phyloP scores from a whole-genome alignment of 2,888 invertebrate genomes.

The Helobdella robusta region DNA sequence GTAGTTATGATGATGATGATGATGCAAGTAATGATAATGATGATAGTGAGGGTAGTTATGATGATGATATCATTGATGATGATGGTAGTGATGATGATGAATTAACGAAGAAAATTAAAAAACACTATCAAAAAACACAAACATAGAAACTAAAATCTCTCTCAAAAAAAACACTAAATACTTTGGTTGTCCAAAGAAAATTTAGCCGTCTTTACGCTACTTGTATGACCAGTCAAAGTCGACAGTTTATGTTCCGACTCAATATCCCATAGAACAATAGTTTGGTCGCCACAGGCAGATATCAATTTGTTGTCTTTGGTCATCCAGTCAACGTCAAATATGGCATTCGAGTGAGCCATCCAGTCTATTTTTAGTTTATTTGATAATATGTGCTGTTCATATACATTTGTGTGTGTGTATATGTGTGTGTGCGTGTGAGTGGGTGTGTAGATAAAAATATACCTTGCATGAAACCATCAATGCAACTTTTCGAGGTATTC shows the following conservation, averaged over 20 bases:
- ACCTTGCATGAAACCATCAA: background rate
- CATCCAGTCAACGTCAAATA: slow-evolving; percentile 81
- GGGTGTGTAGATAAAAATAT: background rate
- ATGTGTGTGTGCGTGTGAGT: background rate
- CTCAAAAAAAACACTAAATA: background rate
- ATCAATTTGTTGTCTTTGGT: slow-evolving; percentile 62
- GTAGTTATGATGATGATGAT: too few species aligned
- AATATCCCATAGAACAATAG: slow-evolving; percentile 70
- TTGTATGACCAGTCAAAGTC: slow-evolving; percentile 61
- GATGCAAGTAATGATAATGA: too few species aligned
- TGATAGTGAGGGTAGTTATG: too few species aligned
- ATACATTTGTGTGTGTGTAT: too few species aligned
- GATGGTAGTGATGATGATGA: background rate
- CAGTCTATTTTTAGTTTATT: too few species aligned
- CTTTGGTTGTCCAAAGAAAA: slow-evolving; percentile 61
- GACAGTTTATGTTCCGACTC: slow-evolving; percentile 42
- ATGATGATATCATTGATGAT: too few species aligned
- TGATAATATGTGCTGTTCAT: too few species aligned
- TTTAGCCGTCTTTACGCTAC: slow-evolving; percentile 70
- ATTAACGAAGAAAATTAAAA: background rate
- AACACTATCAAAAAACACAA: background rate
- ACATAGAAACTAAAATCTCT: background rate
- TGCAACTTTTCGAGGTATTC: slow-evolving; percentile 21
- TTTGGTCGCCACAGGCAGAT: slow-evolving; percentile 76
- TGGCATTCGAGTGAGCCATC: slow-evolving; percentile 67